A percentile compares a stretch with the other conserved stretches of the same genome.
Evolutionary conservation across 1,140 invertebrate genomes (phyloP).

Genomic region (Pygmarrhopalites habei): DNA sequence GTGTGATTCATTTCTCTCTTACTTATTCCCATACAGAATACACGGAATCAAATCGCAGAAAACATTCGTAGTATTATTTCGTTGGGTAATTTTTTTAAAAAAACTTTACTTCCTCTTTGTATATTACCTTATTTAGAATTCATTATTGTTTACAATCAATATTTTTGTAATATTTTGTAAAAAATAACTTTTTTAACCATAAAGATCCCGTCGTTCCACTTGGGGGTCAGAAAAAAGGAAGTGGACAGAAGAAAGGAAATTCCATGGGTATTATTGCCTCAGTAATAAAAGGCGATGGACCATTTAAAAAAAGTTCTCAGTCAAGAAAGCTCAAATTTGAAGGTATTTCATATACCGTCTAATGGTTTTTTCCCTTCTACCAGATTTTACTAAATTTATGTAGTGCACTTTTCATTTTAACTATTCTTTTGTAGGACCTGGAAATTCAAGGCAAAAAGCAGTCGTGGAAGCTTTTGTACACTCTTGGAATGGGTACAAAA

Average conservation of each 20-base stretch:
- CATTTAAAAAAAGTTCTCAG: background rate
- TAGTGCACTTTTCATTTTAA: too few species aligned
- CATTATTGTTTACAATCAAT: too few species aligned
- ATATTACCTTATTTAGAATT: too few species aligned
- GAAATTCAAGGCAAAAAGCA: constrained; percentile 68
- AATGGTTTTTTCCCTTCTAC: background rate
- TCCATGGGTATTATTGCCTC: background rate
- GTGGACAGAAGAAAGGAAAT: too few species aligned
- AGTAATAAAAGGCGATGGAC: constrained; percentile 1
- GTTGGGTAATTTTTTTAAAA: too few species aligned
- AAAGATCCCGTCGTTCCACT: constrained; percentile 34
- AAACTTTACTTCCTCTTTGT: too few species aligned
- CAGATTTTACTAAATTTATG: too few species aligned
- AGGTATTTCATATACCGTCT: background rate
- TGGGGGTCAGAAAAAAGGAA: too few species aligned
- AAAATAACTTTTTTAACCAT: too few species aligned
- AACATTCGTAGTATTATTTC: constrained; percentile 37
- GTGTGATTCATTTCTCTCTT: too few species aligned
- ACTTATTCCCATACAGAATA: too few species aligned
- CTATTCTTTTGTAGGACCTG: constrained; percentile 60
- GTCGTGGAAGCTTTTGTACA: constrained; percentile 79
- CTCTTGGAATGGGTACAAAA: constrained; percentile 85
- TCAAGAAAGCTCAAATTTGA: background rate
- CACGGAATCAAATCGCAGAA: constrained; percentile 25
- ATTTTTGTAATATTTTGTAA: too few species aligned